Base-by-base conservation (phyloP, 2,113 vertebrate genomes). In the Phaetusa simplex region DNA sequence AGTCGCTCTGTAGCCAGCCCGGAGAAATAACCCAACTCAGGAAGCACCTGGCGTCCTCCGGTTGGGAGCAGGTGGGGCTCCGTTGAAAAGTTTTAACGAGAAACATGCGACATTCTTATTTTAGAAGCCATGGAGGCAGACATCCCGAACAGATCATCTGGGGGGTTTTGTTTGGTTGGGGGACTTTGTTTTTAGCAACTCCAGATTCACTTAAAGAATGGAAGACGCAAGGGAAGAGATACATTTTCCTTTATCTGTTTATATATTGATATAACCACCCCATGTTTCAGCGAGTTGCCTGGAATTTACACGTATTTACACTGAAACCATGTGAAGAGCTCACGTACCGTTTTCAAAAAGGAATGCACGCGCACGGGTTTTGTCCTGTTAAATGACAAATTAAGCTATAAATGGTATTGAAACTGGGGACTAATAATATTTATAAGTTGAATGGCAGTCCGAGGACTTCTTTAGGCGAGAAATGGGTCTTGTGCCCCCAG, bases 111-210 rank as follows among this genome's bases (percentile, higher is more conserved):
- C 56, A 3, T 90, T 92, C 78, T 93, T 86, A 8, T 9, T 16
- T 24, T 15, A 7, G 72, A 45, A 53, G 62, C 56, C 64, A 1
- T 4, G 64, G 34, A 42, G 29, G 14, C 49, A 49, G 12, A 6
- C 59, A 12, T 53, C 64, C 47, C 14, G 0, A 17, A n/a, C 9
- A 22, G 20, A 42, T 49, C 18, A 8, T 69, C 38, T 6, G 0
- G 0, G 0, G 58, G 12, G 21, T 16, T 83, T 49, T 53, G 10
- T 13, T 69, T 56, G 34, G 12, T 20, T 38, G 53, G 29, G 20
- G 1, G 38, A 2, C 43, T 70, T 78, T 42, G 29, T 17, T 80
- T 77, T 77, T 70, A 73, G 77, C 40, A 29, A 0, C 40, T 92
- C 26, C 0, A 0, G 11, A 7, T 74, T 82, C 3, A 0, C 14